phyloP scores from a whole-genome alignment of 2,888 invertebrate species.

The Quadroppia sp. region DNA sequence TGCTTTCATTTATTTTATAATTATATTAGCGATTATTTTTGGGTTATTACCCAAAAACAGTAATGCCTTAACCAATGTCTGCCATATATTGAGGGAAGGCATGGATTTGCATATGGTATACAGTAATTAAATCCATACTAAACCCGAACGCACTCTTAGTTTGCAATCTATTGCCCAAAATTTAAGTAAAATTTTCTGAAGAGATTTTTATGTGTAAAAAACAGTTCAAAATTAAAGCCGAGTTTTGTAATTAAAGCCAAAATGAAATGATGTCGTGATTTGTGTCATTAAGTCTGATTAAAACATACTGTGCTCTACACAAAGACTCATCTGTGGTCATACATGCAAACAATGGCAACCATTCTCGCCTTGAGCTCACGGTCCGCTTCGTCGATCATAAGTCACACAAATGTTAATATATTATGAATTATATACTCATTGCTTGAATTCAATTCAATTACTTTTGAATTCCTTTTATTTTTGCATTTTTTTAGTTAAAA shows the following conservation, averaged over 20 bases:
- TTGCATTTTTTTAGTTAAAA: too few species aligned
- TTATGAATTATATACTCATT: too few species aligned
- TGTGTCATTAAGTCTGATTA: constrained; percentile 28
- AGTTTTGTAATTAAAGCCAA: constrained; percentile 33
- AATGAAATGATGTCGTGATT: constrained; percentile 26
- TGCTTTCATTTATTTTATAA: constrained; percentile 21
- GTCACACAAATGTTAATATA: too few species aligned
- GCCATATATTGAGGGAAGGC: background rate
- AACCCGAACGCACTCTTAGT: background rate
- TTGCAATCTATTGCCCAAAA: background rate
- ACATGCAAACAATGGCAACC: constrained; percentile 8
- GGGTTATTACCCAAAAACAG: constrained; percentile 24
- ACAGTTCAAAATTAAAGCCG: background rate
- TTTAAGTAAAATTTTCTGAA: constrained; percentile 20
- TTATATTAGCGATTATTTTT: constrained; percentile 21
- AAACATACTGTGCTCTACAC: constrained; percentile 27
- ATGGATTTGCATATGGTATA: background rate
- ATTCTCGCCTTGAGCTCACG: constrained; percentile 18
- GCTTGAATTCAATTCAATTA: too few species aligned
- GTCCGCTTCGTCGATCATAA: constrained; percentile 2
- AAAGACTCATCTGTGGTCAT: constrained; percentile 19
- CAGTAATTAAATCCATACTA: background rate
- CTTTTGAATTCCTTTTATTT: too few species aligned
- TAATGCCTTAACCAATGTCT: too few species aligned
- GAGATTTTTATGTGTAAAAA: constrained; percentile 13